Percentiles rank a stretch among this genome's conserved stretches.
phyloP scores from a whole-genome alignment of 2,113 vertebrate species.

The Argyrosomus japonicus region DNA sequence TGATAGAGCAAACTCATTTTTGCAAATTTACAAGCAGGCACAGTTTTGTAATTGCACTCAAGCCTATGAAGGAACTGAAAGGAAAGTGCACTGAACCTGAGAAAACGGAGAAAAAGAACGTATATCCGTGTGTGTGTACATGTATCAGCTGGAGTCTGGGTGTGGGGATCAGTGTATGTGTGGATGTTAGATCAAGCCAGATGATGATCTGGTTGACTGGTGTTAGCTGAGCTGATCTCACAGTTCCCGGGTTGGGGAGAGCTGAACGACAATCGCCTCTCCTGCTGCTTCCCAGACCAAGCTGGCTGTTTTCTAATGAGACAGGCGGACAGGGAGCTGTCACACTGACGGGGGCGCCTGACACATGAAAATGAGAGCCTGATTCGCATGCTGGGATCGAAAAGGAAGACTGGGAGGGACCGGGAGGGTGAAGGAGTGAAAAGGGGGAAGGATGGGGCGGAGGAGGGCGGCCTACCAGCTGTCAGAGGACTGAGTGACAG shows the following conservation, averaged over 20 bases:
- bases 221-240: conserved; percentile 78
- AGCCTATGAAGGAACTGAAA: background rate
- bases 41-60: background rate
- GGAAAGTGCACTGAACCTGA: conserved; percentile 12
- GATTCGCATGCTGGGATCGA: conserved; percentile 71
- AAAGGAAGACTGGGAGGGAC: conserved; percentile 66
- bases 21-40: background rate
- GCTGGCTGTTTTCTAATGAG: conserved; percentile 86
- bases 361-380: conserved; percentile 86
- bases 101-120: background rate
- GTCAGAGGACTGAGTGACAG: conserved; percentile 80
- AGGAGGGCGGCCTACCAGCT: conserved; percentile 72
- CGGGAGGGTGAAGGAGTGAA: conserved; percentile 52
- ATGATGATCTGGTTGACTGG: conserved; percentile 77
- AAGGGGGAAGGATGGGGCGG: conserved; percentile 35
- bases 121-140: conserved; percentile 2
- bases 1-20: background rate
- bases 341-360: conserved; percentile 82
- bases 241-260: conserved; percentile 61
- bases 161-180: conserved; percentile 54
- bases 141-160: conserved; percentile 20
- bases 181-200: conserved; percentile 68
- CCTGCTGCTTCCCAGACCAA: conserved; percentile 76
- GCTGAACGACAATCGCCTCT: conserved; percentile 64
- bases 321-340: conserved; percentile 85